These are phyloP conservation scores for Hemicrepidius hirtus DNA, from an alignment of 2,888 invertebrate genomes.

Conservation along the genomic window DNA sequence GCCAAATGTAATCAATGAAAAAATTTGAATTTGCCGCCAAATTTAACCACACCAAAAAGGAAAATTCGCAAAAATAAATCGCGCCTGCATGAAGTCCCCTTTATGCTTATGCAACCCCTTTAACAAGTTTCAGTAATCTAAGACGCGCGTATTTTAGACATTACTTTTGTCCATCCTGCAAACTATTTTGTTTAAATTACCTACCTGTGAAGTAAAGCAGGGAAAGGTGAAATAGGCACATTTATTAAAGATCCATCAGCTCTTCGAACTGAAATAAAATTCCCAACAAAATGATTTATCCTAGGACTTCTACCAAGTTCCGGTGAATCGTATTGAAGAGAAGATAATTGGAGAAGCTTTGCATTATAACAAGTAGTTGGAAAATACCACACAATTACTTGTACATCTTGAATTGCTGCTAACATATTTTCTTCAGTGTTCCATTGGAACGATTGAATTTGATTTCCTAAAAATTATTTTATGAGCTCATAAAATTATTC, in stretches of 20 bases:
- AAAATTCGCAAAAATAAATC: no score
- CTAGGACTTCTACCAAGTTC: slow-evolving; percentile 92
- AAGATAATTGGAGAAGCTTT: slow-evolving; percentile 79
- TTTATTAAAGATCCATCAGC: slow-evolving; percentile 92
- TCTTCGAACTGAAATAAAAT: slow-evolving; percentile 88
- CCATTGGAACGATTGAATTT: slow-evolving; percentile 78
- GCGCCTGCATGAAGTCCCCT: no score
- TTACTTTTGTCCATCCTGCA: no score
- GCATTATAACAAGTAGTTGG: slow-evolving; percentile 85
- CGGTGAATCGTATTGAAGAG: slow-evolving; percentile 73
- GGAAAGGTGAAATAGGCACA: slow-evolving; percentile 82
- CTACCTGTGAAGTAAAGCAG: slow-evolving; percentile 74
- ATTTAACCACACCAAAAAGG: no score
- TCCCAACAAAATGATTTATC: slow-evolving; percentile 88
- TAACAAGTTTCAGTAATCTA: no score
- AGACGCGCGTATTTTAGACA: no score
- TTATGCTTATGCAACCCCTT: no score
- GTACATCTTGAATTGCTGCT: slow-evolving; percentile 85
- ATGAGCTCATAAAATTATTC: no score
- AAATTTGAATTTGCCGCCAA: no score
- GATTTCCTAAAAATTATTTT: slow-evolving; percentile 71
- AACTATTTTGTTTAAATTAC: no score
- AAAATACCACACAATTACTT: slow-evolving; percentile 88
- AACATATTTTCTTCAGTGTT: slow-evolving; percentile 86
- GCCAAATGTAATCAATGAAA: no score